These are phyloP conservation scores for Chlorops oryzae DNA, from an alignment of 1,140 invertebrate species.

Conservation along the genomic window DNA sequence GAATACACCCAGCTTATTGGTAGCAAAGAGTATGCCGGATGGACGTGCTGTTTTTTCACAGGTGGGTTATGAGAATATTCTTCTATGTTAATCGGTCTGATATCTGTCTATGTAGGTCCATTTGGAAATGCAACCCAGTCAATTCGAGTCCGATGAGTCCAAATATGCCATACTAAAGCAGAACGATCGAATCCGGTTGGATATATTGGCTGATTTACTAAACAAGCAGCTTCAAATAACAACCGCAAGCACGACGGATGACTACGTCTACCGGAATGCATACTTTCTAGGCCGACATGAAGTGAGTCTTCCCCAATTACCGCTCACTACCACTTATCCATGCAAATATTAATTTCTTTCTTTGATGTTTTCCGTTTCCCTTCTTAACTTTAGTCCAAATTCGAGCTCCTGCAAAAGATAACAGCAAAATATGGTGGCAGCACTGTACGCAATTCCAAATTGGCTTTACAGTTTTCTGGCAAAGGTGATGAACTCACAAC, in stretches of 20 bases:
- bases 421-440: slow-evolving; percentile 52
- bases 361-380: neutral
- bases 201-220: slow-evolving; percentile 72
- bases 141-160: slow-evolving; percentile 60
- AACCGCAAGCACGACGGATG: neutral
- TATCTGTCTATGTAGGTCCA: slow-evolving; percentile 51
- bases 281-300: slow-evolving; percentile 74
- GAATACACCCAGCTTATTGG: slow-evolving; percentile 73
- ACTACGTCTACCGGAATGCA: slow-evolving; percentile 55
- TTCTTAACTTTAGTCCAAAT: slow-evolving; percentile 51
- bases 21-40: slow-evolving; percentile 58
- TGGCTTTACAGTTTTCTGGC: slow-evolving; percentile 61
- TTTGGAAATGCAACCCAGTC: slow-evolving; percentile 57
- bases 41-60: slow-evolving; percentile 79
- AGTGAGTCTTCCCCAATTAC: slow-evolving; percentile 48
- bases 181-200: slow-evolving; percentile 61
- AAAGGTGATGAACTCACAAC: slow-evolving; percentile 49
- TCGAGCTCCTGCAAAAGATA: slow-evolving; percentile 56
- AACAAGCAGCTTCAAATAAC: slow-evolving; percentile 60
- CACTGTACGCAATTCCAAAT: slow-evolving; percentile 52
- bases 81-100: neutral
- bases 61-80: slow-evolving; percentile 60
- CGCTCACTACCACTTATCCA: too few relatives aligned
- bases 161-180: slow-evolving; percentile 57
- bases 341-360: neutral